phyloP scores from a whole-genome alignment of 2,113 vertebrate genomes.

The Cyanoderma ruficeps region DNA sequence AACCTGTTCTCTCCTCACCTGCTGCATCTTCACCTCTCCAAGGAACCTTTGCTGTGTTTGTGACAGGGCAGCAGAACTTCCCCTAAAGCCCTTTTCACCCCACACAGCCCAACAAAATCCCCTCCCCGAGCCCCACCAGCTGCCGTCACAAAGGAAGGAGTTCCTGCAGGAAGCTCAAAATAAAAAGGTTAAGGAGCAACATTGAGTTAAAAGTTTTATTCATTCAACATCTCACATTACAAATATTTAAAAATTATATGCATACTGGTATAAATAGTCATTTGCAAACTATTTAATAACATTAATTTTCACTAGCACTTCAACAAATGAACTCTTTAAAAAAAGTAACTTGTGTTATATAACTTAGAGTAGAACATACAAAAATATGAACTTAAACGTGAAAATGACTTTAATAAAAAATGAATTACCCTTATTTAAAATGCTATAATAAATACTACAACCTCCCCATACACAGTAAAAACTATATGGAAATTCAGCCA shows the following conservation, averaged over 20 bases:
- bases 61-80: neutral
- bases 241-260: slow-evolving; percentile 99
- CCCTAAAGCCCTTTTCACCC: neutral
- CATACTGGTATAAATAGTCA: slow-evolving; percentile 99
- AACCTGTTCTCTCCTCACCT: too few relatives aligned
- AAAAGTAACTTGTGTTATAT: slow-evolving; percentile 98
- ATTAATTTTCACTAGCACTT: slow-evolving; percentile 99
- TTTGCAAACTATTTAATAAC: slow-evolving; percentile 99
- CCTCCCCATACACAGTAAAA: slow-evolving; percentile 99
- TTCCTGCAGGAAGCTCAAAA: neutral
- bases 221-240: slow-evolving; percentile 99
- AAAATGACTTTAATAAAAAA: slow-evolving; percentile 99
- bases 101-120: neutral
- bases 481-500: slow-evolving; percentile 99
- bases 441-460: slow-evolving; percentile 99
- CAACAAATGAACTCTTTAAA: slow-evolving; percentile 99
- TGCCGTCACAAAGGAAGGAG: neutral
- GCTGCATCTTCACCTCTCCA: too few relatives aligned
- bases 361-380: slow-evolving; percentile 99
- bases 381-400: slow-evolving; percentile 99
- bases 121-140: neutral
- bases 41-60: too few relatives aligned
- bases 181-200: slow-evolving; percentile 40
- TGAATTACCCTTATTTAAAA: slow-evolving; percentile 99
- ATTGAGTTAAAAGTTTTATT: slow-evolving; percentile 98